Conservation (phyloP, 2,888 invertebrate genomes). For the Macrosiphum euphorbiae region DNA sequence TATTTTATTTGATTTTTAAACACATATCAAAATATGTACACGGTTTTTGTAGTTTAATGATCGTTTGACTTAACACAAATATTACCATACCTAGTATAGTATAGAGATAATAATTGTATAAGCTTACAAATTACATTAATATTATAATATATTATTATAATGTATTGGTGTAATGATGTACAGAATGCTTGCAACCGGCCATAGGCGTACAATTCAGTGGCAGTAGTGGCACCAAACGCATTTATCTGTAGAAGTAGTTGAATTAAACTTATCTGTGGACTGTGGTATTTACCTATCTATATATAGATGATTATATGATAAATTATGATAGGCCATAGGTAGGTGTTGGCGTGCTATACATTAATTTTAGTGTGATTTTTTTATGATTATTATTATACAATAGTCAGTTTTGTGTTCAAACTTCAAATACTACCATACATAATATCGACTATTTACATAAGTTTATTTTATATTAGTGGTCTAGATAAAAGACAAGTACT, state of each 20-base stretch:
- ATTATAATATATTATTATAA: not conserved
- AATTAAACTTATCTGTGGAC: not conserved
- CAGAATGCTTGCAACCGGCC: not conserved
- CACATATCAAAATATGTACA: too few species aligned
- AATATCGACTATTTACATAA: not conserved
- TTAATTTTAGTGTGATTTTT: not conserved
- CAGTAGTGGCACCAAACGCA: too few species aligned
- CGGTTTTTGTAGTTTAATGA: not conserved
- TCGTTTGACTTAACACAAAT: not conserved
- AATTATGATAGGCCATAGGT: too few species aligned
- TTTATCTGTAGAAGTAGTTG: not conserved
- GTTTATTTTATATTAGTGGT: not conserved
- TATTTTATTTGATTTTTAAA: not conserved
- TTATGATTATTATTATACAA: not conserved
- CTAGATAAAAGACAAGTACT: not conserved
- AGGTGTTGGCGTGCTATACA: not conserved
- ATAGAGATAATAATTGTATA: not conserved
- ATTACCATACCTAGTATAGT: not conserved
- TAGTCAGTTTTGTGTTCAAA: not conserved
- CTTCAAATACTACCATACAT: not conserved
- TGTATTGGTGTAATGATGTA: not conserved
- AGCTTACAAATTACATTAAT: not conserved
- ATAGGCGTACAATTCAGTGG: not conserved
- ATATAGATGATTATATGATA: not conserved
- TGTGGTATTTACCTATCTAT: not conserved